Evolutionary conservation across 2,113 vertebrate species (phyloP).

Genomic region (Takifugu bimaculatus): DNA sequence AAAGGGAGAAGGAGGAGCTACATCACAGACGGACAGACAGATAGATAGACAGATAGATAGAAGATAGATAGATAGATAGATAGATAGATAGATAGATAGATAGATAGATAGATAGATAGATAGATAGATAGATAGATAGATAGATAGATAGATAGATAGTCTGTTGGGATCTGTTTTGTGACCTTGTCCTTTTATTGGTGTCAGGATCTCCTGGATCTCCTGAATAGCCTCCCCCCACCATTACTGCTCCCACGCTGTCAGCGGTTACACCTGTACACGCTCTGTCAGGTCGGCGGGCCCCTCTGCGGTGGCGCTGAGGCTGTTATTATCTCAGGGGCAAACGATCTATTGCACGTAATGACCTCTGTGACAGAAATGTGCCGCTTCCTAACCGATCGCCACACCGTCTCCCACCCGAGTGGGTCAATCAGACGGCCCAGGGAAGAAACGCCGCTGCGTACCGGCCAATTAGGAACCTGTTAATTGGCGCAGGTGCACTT

Average conservation of each 20-base stretch:
- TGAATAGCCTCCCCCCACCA: too few relatives aligned
- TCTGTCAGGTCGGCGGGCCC: too few relatives aligned
- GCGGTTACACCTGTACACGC: too few relatives aligned
- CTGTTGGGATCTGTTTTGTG: too few relatives aligned
- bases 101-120: conserved; percentile 6
- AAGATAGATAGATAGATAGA: conserved; percentile 27
- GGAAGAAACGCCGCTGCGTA: conserved; percentile 26
- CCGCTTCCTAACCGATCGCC: conserved; percentile 2
- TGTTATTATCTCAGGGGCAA: too few relatives aligned
- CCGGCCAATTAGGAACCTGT: conserved; percentile 72
- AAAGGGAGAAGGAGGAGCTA: not conserved
- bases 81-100: conserved; percentile 8
- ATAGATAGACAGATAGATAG: conserved; percentile 8
- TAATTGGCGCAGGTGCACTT: conserved; percentile 73
- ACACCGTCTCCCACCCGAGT: conserved; percentile 33
- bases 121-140: conserved; percentile 11
- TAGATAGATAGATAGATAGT: conserved; percentile 8
- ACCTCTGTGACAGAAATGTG: not conserved
- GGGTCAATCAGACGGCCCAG: conserved; percentile 42
- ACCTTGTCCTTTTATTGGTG: too few relatives aligned
- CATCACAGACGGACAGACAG: conserved; percentile 5
- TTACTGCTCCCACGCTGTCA: too few relatives aligned
- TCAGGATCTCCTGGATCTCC: too few relatives aligned
- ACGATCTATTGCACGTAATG: too few relatives aligned
- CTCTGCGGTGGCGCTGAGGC: too few relatives aligned